Evolutionary conservation across 2,113 vertebrate species (phyloP), one percentile per base, ranked within the genome.

Genomic region (Rhea americana): DNA sequence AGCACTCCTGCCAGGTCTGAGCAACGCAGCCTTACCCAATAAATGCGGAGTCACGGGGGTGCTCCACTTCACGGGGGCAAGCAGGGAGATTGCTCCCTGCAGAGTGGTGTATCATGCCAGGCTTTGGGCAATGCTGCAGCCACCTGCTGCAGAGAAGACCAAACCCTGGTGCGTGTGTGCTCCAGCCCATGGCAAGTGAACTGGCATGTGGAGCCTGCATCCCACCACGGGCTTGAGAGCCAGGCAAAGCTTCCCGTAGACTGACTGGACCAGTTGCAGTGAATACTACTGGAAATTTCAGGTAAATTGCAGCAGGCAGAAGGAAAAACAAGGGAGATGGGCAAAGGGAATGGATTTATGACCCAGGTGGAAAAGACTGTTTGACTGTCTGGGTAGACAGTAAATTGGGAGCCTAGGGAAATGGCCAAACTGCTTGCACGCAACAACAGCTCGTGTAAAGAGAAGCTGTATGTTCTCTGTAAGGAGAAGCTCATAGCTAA

Each of bases 321-420:
- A 88, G 73, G 50, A 22, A 30, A 63, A 51, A 79, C 19, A 51
- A 70, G 13, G 47, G 35, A 72, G 83, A 76, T 7, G 24, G 30
- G 21, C 3, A 59, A 83, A 82, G 68, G 65, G 72, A 78, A 63
- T 59, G 81, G 92, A 35, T 78, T 37, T 66, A 51, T 68, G 58
- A 89, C 87, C 41, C 0, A 0, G n/a, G 82, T 91, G 85, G 81
- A 78, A 88, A 73, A 82, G 70, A 48, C 51, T 90, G 93, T 63
- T 77, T 55, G 67, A 70, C 51, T 90, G 93, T 63, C 74, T 55
- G 67, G 70, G 48, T 14, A 84, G 74, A 89, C 28, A 4, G 50
- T 71, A 95, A 95, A 92, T 88, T 93, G 84, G 82, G 89, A 93
- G 67, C 67, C 55, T 24, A 43, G 89, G 94, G 87, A 94, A 94